Base-by-base conservation (phyloP, 2,797 vertebrate species). In the Acanthurus tractus region DNA sequence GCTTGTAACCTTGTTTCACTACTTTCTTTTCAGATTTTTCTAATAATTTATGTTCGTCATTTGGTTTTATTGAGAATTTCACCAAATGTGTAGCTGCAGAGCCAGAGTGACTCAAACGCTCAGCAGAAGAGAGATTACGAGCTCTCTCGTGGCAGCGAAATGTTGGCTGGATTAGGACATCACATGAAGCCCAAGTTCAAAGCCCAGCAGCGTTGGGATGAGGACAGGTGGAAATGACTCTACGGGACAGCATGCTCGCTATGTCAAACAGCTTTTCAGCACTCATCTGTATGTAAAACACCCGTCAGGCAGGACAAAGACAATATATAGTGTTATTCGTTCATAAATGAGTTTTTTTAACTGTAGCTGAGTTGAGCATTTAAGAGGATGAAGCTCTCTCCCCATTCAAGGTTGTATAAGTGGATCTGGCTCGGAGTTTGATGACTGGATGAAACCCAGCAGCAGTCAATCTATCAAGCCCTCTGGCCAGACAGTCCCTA, bases 81-180 rank as follows among this genome's bases (percentile, higher is more conserved):
- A 13, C 8, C 8, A 40, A 40, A 40, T 12, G 38, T 40, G 38
- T 40, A 12, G 0, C 29, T 71, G 77, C 71, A 70, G 65, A 88
- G 29, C 66, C 75, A 74, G 36, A 73, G 50, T 66, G 82, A 81
- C 69, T 81, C 55, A 40, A 57, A 62, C 64, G 44, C 64, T 44
- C 36, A 65, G 72, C 70, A 74, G 79, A 69, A 2, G 64, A 77
- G 67, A 84, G 84, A 86, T 88, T 85, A 89, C 23, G 11, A 69
- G 25, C 52, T 54, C 50, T 80, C 61, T 74, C 20, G 12, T 77
- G 77, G 81, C 65, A 76, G 81, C 74, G 68, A 78, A 85, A 85
- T 82, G 79, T 85, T 89, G 84, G 82, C 83, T 91, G 91, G 85
- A 89, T 92, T 89, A 89, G 70, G 54, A 56, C 79, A 76, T 89